These are phyloP conservation scores for Caenorhabditis afra DNA, from an alignment of 2,888 invertebrate genomes.

Conservation along the genomic window DNA sequence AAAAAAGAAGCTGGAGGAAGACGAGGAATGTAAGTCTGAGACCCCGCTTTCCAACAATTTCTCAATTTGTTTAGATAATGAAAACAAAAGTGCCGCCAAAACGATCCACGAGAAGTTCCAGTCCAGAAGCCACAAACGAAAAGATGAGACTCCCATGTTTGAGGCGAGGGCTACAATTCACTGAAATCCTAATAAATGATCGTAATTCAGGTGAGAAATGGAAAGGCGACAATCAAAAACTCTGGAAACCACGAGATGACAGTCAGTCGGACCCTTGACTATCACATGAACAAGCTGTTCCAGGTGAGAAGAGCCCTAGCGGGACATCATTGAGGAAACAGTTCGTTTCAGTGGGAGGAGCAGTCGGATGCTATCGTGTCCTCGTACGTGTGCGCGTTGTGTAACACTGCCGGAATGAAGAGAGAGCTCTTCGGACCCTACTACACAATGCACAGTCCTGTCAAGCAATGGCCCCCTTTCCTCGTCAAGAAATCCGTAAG, in stretches of 20 bases:
- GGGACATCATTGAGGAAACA: background rate
- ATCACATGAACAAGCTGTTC: slow-evolving; percentile 60
- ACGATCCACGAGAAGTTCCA: slow-evolving; percentile 43
- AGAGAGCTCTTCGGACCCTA: slow-evolving; percentile 67
- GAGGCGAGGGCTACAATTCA: background rate
- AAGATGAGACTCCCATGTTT: slow-evolving; percentile 47
- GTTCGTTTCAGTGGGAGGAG: slow-evolving; percentile 51
- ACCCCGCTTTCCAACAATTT: background rate
- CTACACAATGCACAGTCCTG: slow-evolving; percentile 43
- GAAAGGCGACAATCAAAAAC: slow-evolving; percentile 51
- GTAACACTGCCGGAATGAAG: slow-evolving; percentile 36
- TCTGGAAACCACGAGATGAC: slow-evolving; percentile 58
- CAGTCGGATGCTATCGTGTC: slow-evolving; percentile 39
- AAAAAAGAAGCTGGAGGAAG: slow-evolving; percentile 47
- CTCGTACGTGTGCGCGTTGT: slow-evolving; percentile 57
- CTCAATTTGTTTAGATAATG: slow-evolving; percentile 53
- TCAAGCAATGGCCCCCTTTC: slow-evolving; percentile 61
- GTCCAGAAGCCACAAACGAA: slow-evolving; percentile 9
- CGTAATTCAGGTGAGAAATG: slow-evolving; percentile 20
- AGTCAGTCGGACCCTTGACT: slow-evolving; percentile 57
- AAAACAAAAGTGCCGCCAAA: slow-evolving; percentile 45
- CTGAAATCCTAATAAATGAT: background rate
- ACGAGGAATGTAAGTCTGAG: slow-evolving; percentile 56
- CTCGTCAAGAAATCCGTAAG: slow-evolving; percentile 59
- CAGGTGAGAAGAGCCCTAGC: slow-evolving; percentile 38